Base-by-base conservation (phyloP, 1,140 invertebrate species). In the Dendrolimus punctatus region DNA sequence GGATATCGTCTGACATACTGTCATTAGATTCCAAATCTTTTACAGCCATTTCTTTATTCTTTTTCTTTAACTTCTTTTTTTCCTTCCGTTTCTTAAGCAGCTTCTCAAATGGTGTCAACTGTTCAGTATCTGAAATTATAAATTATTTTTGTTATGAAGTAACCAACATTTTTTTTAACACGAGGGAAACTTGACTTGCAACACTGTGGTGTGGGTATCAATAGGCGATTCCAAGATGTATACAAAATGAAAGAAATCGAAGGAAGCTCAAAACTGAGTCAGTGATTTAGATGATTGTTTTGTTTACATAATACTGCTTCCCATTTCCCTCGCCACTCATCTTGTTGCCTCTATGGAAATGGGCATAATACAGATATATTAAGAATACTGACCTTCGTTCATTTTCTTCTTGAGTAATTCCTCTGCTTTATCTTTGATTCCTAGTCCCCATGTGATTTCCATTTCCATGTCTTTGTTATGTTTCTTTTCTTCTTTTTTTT, bases 391-490 rank as follows among this genome's bases (percentile, higher is more conserved):
- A 86, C 83, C 80, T 73, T 77, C 69, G 57, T 66, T 76, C 9
- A 79, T 54, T 60, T 84, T 86, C 58, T 93, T 90, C 71, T 93
- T 92, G 0, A 93, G 87, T 4, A 93, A 57, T 66, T 93, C 84
- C 55, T 93, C 89, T 9, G 90, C 89, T 76, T 93, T 95, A 56
- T 93, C 90, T 68, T 94, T 92, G 0, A 90, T 68, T 39, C 91
- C 90, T 46, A 94, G 71, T n/a, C 92, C 93, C 95, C 95, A 96
- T 4, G 91, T 92, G 53, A 95, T 92, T 88, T 97, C 95, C 89
- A 96, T 92, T 82, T 94, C 93, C 61, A 94, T 90, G 45, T 93
- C 91, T 57, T 91, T 90, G 56, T 92, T 90, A 53, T 93, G 91
- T 76, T 94, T 91, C 64, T 91, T 88, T 62, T 93, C 87, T 71